Percentiles rank a stretch among this genome's conserved stretches.
These are phyloP conservation scores for Loriculus beryllinus DNA, from an alignment of 2,797 vertebrate species.

Conservation along the genomic window DNA sequence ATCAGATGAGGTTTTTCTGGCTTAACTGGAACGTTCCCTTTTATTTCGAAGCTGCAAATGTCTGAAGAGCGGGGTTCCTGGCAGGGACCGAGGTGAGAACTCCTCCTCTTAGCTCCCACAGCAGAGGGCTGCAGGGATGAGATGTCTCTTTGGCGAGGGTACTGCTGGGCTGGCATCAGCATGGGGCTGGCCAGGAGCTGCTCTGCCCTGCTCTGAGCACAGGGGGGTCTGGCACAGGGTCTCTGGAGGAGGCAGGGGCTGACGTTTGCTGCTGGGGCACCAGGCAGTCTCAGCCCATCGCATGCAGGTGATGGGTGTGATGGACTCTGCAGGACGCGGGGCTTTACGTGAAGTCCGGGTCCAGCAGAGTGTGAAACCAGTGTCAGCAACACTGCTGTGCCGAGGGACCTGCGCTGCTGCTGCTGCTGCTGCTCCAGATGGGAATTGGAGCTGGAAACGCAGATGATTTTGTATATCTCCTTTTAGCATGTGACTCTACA, in stretches of 20 bases:
- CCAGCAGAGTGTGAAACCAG: not conserved
- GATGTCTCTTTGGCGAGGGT: not conserved
- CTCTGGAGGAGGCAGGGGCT: not conserved
- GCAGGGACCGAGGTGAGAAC: not conserved
- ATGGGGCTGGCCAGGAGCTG: not conserved
- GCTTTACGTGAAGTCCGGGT: not conserved
- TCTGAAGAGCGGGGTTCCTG: not conserved
- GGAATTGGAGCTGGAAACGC: not conserved
- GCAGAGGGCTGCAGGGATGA: not conserved
- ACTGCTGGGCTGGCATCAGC: not conserved
- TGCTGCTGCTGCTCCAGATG: not conserved
- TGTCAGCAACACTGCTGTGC: not conserved
- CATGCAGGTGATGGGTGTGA: not conserved
- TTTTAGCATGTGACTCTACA: constrained; percentile 42
- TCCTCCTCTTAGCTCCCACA: not conserved
- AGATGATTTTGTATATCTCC: constrained; percentile 33
- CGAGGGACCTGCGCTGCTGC: not conserved
- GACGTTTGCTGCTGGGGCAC: not conserved
- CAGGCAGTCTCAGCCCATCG: not conserved
- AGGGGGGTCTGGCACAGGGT: not conserved
- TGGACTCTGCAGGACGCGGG: not conserved
- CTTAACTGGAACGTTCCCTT: not conserved
- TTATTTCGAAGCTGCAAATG: not conserved
- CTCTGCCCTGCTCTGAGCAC: not conserved
- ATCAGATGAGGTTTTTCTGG: not conserved